Percentiles rank a stretch among this genome's conserved stretches.
These are phyloP conservation scores for Nomada ruficornis DNA, from an alignment of 2,888 invertebrate species.

Conservation along the genomic window DNA sequence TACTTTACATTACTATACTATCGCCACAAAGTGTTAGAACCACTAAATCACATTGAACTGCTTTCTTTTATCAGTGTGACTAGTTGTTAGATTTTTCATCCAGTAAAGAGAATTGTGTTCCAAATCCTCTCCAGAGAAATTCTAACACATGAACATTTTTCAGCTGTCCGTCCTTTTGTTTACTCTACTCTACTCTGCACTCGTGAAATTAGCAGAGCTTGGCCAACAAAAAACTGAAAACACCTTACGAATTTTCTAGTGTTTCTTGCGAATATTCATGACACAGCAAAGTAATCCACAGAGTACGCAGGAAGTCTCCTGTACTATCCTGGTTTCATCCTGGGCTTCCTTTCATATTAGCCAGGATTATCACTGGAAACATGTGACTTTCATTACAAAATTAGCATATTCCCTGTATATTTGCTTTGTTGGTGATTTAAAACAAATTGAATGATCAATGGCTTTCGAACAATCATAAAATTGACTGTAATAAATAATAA, in stretches of 20 bases:
- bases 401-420: constrained; percentile 51
- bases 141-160: no score
- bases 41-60: no score
- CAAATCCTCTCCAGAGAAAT: no score
- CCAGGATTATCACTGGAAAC: constrained; percentile 43
- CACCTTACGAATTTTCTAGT: constrained; percentile 4
- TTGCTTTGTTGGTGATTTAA: constrained; percentile 19
- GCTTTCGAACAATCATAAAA: no score
- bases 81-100: no score
- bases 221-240: constrained; percentile 19
- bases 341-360: constrained; percentile 44
- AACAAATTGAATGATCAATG: not conserved
- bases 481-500: no score
- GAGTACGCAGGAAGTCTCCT: constrained; percentile 33
- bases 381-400: constrained; percentile 33
- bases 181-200: not conserved
- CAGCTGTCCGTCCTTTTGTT: no score
- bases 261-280: constrained; percentile 49
- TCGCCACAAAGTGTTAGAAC: no score
- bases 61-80: no score
- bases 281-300: constrained; percentile 46
- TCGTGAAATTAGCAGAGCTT: constrained; percentile 4
- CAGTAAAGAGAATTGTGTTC: no score
- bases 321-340: constrained; percentile 41
- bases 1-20: no score